Base-by-base conservation (phyloP, 2,888 invertebrate genomes). In the Microplitis manilae region DNA sequence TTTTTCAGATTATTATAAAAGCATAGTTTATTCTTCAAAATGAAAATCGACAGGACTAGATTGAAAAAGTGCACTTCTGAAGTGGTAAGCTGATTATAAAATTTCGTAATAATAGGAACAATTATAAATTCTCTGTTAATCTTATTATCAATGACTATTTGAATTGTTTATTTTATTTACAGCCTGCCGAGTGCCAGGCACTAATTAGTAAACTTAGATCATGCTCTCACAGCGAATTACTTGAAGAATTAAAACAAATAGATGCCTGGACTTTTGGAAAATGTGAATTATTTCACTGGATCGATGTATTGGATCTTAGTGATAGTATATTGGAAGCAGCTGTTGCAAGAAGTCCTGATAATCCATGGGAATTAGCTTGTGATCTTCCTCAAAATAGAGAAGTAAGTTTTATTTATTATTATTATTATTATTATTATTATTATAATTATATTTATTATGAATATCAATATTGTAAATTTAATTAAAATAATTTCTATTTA, bases 201-300 rank as follows among this genome's bases (percentile, higher is more conserved):
- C 91, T 96, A 75, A 96, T 96, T 84, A 94, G 94, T 85, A 93
- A 93, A 85, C 90, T 96, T 71, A 93, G 94, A 83, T 92, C 92
- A 80, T 94, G 94, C 85, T 93, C 93, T 68, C 92, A 93, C 67
- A 91, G 92, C 76, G 94, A 94, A 86, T 90, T 96, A 78, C 90
- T 94, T 2, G 91, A 92, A 69, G 94, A 95, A 88, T 90, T 96
- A 76, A 93, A 93, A 79, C 93, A 93, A 82, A 93, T 96, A 80
- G 95, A 94, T 84, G 93, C 94, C 64, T 96, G 96, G 96, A 95
- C 95, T 40, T 96, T 94, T 90, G 96, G 96, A 73, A 96, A 96
- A 92, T 96, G 96, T 89, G 96, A 96, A 90, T 90, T 96, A 17
- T 95, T 94, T 86, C 95, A 96, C 89, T 96, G 96, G 96, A 95